These are phyloP conservation scores for Eulemur rufifrons DNA, from an alignment of 2,113 vertebrate species.

Conservation along the genomic window DNA sequence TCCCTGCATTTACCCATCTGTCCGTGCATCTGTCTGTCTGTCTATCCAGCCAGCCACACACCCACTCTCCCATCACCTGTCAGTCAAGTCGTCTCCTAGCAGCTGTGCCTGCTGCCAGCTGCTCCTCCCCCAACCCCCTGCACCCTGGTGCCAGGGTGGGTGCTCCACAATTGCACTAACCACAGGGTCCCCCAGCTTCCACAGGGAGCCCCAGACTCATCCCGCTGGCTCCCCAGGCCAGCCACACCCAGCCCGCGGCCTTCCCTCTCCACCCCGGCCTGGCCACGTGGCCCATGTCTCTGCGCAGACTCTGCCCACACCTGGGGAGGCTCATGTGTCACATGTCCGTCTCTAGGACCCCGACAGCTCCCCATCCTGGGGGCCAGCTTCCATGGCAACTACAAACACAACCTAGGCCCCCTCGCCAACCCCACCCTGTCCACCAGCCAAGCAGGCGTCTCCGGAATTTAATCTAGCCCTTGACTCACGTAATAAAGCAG, in stretches of 20 bases:
- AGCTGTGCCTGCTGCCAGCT: neutral
- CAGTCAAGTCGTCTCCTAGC: neutral
- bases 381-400: accelerated
- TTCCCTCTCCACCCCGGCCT: neutral
- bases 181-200: too few relatives aligned
- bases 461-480: neutral
- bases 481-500: too few relatives aligned
- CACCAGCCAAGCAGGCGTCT: neutral
- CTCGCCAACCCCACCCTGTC: neutral
- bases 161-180: neutral
- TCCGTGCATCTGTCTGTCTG: accelerated
- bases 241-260: too few relatives aligned
- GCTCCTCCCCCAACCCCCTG: neutral
- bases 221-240: neutral
- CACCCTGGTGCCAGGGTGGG: neutral
- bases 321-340: neutral
- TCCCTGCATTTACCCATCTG: neutral
- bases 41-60: too few relatives aligned
- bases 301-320: neutral
- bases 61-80: too few relatives aligned
- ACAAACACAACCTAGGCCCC: neutral
- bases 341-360: neutral
- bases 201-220: neutral
- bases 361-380: accelerated
- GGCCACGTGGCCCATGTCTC: accelerated